These are phyloP conservation scores for Rambutsinella grinnellia DNA, from an alignment of 2,888 invertebrate species.

Conservation along the genomic window DNA sequence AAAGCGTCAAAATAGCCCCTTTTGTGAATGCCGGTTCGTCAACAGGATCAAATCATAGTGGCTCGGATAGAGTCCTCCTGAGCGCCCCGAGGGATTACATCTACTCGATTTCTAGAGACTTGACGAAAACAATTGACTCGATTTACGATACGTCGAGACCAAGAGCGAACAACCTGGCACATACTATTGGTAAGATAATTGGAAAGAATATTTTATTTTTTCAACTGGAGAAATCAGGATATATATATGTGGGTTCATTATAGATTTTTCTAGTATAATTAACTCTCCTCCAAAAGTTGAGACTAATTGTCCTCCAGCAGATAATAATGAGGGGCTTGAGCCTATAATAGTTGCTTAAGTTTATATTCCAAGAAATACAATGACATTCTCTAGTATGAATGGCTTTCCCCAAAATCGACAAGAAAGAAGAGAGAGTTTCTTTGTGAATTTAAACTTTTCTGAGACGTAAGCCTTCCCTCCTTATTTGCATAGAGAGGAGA, in stretches of 20 bases:
- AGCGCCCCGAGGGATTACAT: slow-evolving; percentile 66
- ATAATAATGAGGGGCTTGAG: slow-evolving; percentile 13
- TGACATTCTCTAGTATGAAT: too few relatives aligned
- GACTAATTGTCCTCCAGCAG: slow-evolving; percentile 18
- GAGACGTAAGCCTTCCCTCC: slow-evolving; percentile 9
- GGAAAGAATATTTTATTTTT: slow-evolving; percentile 1
- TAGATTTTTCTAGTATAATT: neutral
- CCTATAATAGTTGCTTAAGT: too few relatives aligned
- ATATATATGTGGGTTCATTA: slow-evolving; percentile 53
- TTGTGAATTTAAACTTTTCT: slow-evolving; percentile 48
- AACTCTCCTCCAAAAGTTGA: neutral
- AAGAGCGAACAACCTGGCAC: slow-evolving; percentile 65
- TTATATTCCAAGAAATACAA: too few relatives aligned
- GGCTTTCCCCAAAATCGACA: slow-evolving; percentile 24
- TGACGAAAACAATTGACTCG: slow-evolving; percentile 67
- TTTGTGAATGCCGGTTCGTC: slow-evolving; percentile 66
- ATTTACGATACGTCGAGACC: slow-evolving; percentile 67
- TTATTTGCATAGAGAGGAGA: slow-evolving; percentile 60
- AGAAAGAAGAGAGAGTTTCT: slow-evolving; percentile 44
- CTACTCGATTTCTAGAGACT: slow-evolving; percentile 67
- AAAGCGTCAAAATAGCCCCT: slow-evolving; percentile 66
- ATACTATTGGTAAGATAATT: slow-evolving; percentile 66
- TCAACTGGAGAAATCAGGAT: too few relatives aligned
- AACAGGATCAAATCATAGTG: slow-evolving; percentile 66
- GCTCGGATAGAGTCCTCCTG: slow-evolving; percentile 66